phyloP scores from a whole-genome alignment of 2,888 invertebrate species.

The Pheosia tremula region DNA sequence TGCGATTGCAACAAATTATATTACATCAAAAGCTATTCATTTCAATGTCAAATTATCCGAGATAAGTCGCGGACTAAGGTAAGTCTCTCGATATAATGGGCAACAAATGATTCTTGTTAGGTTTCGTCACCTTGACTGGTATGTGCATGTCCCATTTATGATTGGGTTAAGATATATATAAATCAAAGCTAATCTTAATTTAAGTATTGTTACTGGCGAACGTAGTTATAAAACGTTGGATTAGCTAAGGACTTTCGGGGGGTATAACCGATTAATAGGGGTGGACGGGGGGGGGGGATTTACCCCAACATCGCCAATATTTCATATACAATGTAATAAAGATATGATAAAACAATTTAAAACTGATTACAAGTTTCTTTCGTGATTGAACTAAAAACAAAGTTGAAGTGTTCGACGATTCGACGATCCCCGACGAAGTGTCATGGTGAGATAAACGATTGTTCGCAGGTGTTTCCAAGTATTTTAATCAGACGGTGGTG shows the following conservation, averaged over 20 bases:
- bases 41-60: background rate
- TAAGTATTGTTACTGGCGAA: background rate
- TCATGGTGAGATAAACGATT: conserved; percentile 57
- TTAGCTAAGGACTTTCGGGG: background rate
- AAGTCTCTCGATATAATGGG: conserved; percentile 14
- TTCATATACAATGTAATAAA: conserved; percentile 22
- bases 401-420: conserved; percentile 45
- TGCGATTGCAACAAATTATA: no score
- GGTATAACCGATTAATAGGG: no score
- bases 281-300: no score
- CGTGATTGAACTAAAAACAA: conserved; percentile 53
- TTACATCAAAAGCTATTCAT: no score
- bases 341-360: conserved; percentile 31
- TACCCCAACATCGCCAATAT: no score
- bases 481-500: conserved; percentile 52
- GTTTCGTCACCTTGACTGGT: conserved; percentile 12
- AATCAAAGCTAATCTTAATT: background rate
- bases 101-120: conserved; percentile 31
- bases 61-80: conserved; percentile 10
- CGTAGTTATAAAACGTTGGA: no score
- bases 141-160: background rate
- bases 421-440: conserved; percentile 44
- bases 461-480: conserved; percentile 54
- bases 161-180: conserved; percentile 3
- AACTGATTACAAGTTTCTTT: conserved; percentile 45